Evolutionary conservation across 1,140 invertebrate species (phyloP), one percentile per base, ranked within the genome.

Genomic region (Drosophila virilis): DNA sequence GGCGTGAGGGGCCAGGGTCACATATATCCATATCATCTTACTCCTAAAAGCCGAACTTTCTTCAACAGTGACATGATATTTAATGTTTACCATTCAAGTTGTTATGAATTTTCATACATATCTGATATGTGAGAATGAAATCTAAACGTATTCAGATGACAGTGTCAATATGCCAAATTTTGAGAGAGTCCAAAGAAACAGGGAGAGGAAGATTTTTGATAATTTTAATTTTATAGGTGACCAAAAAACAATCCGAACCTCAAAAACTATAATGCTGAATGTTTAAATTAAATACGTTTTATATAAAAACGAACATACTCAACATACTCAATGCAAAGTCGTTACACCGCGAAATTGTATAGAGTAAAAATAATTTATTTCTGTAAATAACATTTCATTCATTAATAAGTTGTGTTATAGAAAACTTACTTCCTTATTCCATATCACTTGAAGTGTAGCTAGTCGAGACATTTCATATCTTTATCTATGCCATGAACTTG

Each of bases 41-140:
- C 55, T 7, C 38, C 17, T 40, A 32, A 68, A 40, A 68, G 70
- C 62, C 42, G 32, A 72, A 69, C 72, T 74, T 62, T 61, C 38
- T 37, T 35, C 33, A 33, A 13, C 58, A 62, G 10, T 62, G 58
- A 70, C 58, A 70, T 62, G 51, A 68, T 68, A 68, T 40, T 68
- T 59, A 54, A 67, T 73, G 40, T 62, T 73, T 73, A 67, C 67
- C 68, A 65, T 55, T 58, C 43, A 65, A 46, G 10, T 62, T 13
- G 45, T 65, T 71, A 66, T 66, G 32, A 68, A 60, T 68, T 60
- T 68, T 51, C 69, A 65, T 58, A 58, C 52, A 37, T 58, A 72
- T 38, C 33, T 35, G 2, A 42, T 54, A 48, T 55, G 51, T 46
- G 51, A 71, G 43, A 7, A 17, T 13, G 32, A 42, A 28, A 15